phyloP scores from a whole-genome alignment of 2,113 vertebrate genomes.

The chimpanzee (Pan troglodytes) region DNA sequence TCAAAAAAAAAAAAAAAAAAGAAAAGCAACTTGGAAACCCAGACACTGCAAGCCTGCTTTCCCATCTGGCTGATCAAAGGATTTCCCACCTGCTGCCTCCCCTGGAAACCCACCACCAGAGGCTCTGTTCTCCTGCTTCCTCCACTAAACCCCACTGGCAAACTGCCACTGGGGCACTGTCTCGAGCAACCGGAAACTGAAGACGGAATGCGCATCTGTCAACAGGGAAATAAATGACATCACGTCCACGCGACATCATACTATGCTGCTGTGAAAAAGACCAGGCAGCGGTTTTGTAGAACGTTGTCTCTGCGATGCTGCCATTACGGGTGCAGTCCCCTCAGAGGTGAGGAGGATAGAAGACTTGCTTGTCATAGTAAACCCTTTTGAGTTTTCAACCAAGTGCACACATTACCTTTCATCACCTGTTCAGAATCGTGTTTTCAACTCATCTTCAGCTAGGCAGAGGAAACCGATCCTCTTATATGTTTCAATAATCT shows the following conservation, averaged over 20 bases:
- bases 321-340: rapidly evolving
- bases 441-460: neutral
- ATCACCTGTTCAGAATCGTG: neutral
- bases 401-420: no score
- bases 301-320: rapidly evolving
- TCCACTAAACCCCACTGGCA: neutral
- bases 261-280: neutral
- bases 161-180: neutral
- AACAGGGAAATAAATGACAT: neutral
- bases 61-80: neutral
- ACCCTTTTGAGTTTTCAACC: neutral
- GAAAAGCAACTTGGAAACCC: neutral
- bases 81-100: neutral
- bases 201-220: rapidly evolving
- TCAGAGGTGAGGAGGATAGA: rapidly evolving
- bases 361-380: neutral
- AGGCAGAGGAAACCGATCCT: neutral
- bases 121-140: neutral
- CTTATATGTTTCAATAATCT: rapidly evolving
- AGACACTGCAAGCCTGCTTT: neutral
- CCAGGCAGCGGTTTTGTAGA: no score
- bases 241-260: rapidly evolving
- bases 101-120: rapidly evolving
- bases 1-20: no score
- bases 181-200: neutral